Conservation (phyloP, 2,113 vertebrate species). For the Otis tarda region DNA sequence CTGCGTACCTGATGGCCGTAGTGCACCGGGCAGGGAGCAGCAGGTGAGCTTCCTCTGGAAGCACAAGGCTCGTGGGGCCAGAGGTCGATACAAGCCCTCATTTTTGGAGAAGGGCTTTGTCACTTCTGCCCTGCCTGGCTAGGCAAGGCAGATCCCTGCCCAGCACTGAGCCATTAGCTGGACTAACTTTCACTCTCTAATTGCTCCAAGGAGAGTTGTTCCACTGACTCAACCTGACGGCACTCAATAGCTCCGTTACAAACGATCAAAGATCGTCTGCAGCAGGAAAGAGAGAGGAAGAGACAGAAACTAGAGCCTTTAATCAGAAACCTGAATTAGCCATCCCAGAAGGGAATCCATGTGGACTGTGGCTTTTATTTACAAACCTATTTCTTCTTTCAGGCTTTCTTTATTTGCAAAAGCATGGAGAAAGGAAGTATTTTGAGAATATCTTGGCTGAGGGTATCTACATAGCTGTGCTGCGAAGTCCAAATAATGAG, state of each 20-base stretch:
- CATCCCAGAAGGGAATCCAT: conserved; percentile 7
- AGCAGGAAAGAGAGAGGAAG: conserved; percentile 6
- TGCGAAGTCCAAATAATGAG: background rate
- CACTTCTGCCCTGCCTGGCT: background rate
- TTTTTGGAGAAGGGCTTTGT: background rate
- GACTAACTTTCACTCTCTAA: background rate
- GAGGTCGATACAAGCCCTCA: fast-evolving
- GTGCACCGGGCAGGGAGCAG: background rate
- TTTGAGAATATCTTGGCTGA: background rate
- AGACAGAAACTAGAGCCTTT: conserved; percentile 20
- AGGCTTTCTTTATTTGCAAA: background rate
- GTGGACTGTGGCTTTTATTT: conserved; percentile 21
- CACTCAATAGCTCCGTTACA: background rate
- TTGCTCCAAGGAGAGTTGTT: background rate
- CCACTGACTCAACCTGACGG: background rate
- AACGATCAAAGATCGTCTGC: conserved; percentile 9
- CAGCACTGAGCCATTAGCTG: background rate
- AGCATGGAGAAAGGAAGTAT: background rate
- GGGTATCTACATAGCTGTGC: background rate
- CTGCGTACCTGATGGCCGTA: background rate
- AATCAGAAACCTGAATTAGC: conserved; percentile 44
- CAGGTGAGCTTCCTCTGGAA: background rate
- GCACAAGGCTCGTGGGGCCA: fast-evolving
- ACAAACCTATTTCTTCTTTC: conserved; percentile 23
- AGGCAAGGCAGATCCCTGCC: background rate